Conservation (phyloP, 2,888 invertebrate species). For the Cryptocephalus primarius region DNA sequence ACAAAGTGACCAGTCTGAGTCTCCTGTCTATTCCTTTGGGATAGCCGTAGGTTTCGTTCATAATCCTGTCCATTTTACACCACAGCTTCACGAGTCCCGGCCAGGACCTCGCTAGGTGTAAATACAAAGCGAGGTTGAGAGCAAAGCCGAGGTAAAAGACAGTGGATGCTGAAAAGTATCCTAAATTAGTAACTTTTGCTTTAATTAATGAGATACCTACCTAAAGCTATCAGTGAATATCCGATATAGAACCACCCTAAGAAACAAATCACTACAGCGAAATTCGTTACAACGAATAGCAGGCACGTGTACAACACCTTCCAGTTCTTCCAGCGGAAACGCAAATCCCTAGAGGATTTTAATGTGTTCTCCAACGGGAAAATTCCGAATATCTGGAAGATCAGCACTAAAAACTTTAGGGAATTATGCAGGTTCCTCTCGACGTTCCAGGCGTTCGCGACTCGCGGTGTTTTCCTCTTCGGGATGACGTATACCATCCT, state of each 20-base stretch:
- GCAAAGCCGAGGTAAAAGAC: conserved; percentile 9
- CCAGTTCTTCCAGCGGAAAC: conserved; percentile 14
- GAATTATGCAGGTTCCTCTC: conserved; percentile 8
- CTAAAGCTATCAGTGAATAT: conserved; percentile 9
- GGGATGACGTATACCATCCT: conserved; percentile 7
- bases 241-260: conserved; percentile 7
- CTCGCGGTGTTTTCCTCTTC: neutral
- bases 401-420: conserved; percentile 6
- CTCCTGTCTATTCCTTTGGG: conserved; percentile 13
- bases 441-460: neutral
- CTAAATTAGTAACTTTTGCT: neutral
- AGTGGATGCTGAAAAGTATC: conserved; percentile 7
- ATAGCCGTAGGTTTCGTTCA: conserved; percentile 18
- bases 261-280: conserved; percentile 8
- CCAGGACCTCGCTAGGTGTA: conserved; percentile 16
- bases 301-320: conserved; percentile 9
- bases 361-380: conserved; percentile 11
- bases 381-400: conserved; percentile 12
- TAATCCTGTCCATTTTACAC: conserved; percentile 17
- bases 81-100: conserved; percentile 15
- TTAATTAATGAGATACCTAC: conserved; percentile 7
- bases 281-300: conserved; percentile 4
- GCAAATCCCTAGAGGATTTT: conserved; percentile 10
- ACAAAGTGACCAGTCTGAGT: conserved; percentile 7
- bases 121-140: conserved; percentile 9